Evolutionary conservation across 2,113 vertebrate genomes (phyloP).

Genomic region (Seriola aureovittata): DNA sequence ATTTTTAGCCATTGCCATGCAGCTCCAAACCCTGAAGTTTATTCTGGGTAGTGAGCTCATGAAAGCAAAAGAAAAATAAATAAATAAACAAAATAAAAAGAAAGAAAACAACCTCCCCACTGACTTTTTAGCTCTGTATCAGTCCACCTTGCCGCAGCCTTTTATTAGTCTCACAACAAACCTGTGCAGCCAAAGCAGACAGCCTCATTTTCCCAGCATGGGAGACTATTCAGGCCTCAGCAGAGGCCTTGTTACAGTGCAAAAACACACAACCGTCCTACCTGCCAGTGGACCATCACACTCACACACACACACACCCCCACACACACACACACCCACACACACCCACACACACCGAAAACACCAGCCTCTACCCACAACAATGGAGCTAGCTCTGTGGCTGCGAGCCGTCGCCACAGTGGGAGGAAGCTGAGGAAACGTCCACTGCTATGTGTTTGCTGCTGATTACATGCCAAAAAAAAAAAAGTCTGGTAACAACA

Average conservation of each 20-base stretch:
- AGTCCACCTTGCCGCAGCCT: background rate
- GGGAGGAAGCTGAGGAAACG: slow-evolving; percentile 68
- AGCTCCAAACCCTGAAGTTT: background rate
- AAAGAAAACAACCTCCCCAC: background rate
- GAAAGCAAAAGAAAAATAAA: background rate
- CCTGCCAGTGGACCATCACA: slow-evolving; percentile 9
- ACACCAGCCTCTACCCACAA: slow-evolving; percentile 40
- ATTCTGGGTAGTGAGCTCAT: background rate
- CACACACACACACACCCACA: slow-evolving; percentile 32
- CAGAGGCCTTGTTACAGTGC: slow-evolving; percentile 12
- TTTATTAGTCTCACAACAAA: slow-evolving; percentile 25
- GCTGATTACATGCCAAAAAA: slow-evolving; percentile 48
- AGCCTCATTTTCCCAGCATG: slow-evolving; percentile 26
- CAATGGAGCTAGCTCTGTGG: slow-evolving; percentile 31
- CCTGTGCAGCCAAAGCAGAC: slow-evolving; percentile 8
- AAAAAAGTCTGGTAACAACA: background rate
- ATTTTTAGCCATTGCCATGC: background rate
- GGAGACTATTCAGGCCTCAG: background rate
- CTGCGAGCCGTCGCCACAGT: slow-evolving; percentile 17
- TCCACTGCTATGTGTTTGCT: slow-evolving; percentile 37
- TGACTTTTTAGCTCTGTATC: background rate
- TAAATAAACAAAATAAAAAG: background rate
- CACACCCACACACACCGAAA: background rate
- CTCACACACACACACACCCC: slow-evolving; percentile 10
- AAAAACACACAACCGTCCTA: slow-evolving; percentile 9